phyloP scores from a whole-genome alignment of 2,113 vertebrate genomes.

The Centropus unirufus region DNA sequence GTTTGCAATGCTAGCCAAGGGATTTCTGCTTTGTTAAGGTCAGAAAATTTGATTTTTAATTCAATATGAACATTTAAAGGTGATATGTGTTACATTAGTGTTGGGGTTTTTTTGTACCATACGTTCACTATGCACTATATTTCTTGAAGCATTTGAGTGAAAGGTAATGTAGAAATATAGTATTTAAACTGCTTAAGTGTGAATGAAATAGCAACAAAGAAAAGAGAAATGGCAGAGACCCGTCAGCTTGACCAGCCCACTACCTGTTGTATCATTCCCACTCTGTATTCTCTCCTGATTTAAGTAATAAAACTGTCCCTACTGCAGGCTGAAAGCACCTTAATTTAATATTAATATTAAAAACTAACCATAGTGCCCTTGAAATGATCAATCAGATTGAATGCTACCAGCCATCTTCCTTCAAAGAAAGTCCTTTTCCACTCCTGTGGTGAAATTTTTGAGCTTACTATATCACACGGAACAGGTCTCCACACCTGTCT shows the following conservation, averaged over 20 bases:
- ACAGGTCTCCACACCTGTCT: background rate
- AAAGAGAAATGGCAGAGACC: background rate
- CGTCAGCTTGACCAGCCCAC: background rate
- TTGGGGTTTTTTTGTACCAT: no score
- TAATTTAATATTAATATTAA: conserved; percentile 46
- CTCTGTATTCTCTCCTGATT: background rate
- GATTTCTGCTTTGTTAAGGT: conserved; percentile 32
- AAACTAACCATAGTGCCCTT: conserved; percentile 29
- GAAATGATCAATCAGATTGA: conserved; percentile 18
- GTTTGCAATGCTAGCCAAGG: conserved; percentile 14
- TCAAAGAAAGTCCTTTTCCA: background rate
- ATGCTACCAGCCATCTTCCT: background rate
- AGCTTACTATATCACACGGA: background rate
- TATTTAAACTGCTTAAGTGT: conserved; percentile 15
- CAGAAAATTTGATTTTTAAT: conserved; percentile 51
- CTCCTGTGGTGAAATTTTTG: background rate
- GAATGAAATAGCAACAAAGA: conserved; percentile 10
- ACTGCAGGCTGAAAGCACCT: background rate
- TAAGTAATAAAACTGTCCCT: conserved; percentile 22
- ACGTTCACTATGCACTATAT: background rate
- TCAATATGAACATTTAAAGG: conserved; percentile 37
- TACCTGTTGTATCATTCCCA: background rate
- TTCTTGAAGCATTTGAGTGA: background rate
- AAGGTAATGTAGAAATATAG: background rate
- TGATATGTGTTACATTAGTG: conserved; percentile 19